Conservation (phyloP, 2,113 vertebrate genomes). For the Mus spicilegus region DNA sequence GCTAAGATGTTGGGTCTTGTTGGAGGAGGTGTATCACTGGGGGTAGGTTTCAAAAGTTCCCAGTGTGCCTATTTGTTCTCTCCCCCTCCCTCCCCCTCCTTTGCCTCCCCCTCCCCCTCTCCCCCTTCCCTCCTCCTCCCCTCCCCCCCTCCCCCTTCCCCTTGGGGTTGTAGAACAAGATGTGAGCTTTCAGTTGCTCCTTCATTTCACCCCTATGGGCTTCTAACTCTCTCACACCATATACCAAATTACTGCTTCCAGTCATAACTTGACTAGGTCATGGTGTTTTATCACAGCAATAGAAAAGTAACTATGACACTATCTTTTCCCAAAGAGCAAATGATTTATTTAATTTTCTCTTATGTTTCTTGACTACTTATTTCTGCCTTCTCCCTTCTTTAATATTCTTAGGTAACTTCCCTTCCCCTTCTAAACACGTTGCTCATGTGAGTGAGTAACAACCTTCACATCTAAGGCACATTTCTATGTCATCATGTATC, state of each 20-base stretch:
- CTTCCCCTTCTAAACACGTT: background rate
- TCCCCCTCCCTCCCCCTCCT: background rate
- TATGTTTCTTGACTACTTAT: background rate
- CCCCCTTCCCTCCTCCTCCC: background rate
- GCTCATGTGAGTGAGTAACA: background rate
- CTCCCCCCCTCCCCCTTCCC: background rate
- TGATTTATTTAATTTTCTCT: background rate
- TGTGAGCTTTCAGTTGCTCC: background rate
- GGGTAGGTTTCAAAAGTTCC: background rate
- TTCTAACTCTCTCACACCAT: background rate
- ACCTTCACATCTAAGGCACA: background rate
- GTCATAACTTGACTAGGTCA: background rate
- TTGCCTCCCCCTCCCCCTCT: background rate
- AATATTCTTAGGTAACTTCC: background rate
- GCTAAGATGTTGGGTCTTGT: background rate
- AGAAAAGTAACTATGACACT: background rate
- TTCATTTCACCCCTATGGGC: background rate
- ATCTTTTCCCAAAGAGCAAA: background rate
- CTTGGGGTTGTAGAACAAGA: background rate
- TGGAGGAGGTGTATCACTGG: background rate
- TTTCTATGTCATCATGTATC: background rate
- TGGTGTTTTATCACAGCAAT: background rate
- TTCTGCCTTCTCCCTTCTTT: background rate
- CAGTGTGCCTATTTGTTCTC: too few species aligned
- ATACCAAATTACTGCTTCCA: background rate